Percentiles rank a stretch among this genome's conserved stretches.
These are phyloP conservation scores for Phyllotreta cruciferae DNA, from an alignment of 2,888 invertebrate species.

Conservation along the genomic window DNA sequence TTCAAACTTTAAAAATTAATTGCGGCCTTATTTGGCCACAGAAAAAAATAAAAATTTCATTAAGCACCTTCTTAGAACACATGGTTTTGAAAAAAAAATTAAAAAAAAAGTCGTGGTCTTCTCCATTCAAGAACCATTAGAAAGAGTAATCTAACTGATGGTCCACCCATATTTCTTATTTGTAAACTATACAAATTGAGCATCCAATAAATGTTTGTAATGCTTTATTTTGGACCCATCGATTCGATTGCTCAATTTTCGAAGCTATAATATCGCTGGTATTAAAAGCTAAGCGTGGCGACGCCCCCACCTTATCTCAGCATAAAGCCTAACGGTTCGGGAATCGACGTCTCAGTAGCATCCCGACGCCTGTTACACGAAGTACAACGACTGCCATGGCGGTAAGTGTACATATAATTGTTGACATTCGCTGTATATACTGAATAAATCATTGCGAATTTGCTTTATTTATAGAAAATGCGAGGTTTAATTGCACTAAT, in stretches of 20 bases:
- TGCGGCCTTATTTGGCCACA: too few species aligned
- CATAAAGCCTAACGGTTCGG: slow-evolving; percentile 54
- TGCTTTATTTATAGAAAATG: slow-evolving; percentile 4
- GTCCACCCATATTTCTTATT: too few species aligned
- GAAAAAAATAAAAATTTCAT: too few species aligned
- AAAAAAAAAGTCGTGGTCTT: too few species aligned
- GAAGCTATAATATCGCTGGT: slow-evolving; percentile 33
- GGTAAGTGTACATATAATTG: slow-evolving; percentile 51
- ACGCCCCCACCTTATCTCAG: slow-evolving; percentile 53
- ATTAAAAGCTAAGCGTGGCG: slow-evolving; percentile 45
- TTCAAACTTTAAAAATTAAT: too few species aligned
- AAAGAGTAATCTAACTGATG: too few species aligned
- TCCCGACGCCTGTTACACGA: slow-evolving; percentile 60
- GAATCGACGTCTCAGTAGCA: slow-evolving; percentile 61
- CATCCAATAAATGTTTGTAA: neutral
- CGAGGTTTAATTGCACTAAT: too few species aligned
- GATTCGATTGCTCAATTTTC: slow-evolving; percentile 24
- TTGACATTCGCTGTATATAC: neutral
- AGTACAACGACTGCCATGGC: slow-evolving; percentile 49
- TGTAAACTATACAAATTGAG: too few species aligned
- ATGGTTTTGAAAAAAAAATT: too few species aligned
- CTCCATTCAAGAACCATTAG: too few species aligned
- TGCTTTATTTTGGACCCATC: slow-evolving; percentile 31
- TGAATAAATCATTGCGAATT: neutral
- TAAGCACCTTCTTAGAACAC: too few species aligned